Evolutionary conservation across 1,140 invertebrate species (phyloP).

Genomic region (Neotoxoptera formosana): DNA sequence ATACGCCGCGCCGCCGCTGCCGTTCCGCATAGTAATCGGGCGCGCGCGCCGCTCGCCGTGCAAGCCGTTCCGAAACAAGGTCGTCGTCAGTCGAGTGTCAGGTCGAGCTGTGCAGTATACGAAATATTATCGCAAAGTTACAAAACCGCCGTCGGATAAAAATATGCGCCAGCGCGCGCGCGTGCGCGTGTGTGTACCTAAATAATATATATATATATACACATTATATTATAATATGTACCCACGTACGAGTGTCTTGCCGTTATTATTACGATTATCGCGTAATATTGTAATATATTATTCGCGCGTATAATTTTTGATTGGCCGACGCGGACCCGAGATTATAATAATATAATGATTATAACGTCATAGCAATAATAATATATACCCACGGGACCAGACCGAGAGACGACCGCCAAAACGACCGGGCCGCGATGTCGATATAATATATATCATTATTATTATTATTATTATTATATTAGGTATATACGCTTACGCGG

Average conservation of each 20-base stretch:
- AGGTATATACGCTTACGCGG: too few relatives aligned
- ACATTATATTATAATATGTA: not conserved
- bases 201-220: not conserved
- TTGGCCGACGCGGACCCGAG: not conserved
- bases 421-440: not conserved
- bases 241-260: not conserved
- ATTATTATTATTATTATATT: too few relatives aligned
- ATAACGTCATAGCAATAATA: too few relatives aligned
- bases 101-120: not conserved
- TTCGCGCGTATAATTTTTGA: slow-evolving; percentile 18
- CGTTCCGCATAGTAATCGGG: slow-evolving; percentile 56
- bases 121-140: slow-evolving; percentile 30
- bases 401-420: not conserved
- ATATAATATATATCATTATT: too few relatives aligned
- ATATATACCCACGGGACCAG: too few relatives aligned
- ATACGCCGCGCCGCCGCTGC: not conserved
- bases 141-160: slow-evolving; percentile 36
- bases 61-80: slow-evolving; percentile 33
- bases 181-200: not conserved
- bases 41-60: not conserved
- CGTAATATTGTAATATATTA: not conserved
- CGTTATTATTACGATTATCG: not conserved
- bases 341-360: not conserved
- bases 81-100: slow-evolving; percentile 41
- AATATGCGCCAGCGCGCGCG: not conserved